Percentiles rank a stretch among this genome's conserved stretches.
Conservation (phyloP, 2,797 vertebrate species). For the Malacoctenus gilli region DNA sequence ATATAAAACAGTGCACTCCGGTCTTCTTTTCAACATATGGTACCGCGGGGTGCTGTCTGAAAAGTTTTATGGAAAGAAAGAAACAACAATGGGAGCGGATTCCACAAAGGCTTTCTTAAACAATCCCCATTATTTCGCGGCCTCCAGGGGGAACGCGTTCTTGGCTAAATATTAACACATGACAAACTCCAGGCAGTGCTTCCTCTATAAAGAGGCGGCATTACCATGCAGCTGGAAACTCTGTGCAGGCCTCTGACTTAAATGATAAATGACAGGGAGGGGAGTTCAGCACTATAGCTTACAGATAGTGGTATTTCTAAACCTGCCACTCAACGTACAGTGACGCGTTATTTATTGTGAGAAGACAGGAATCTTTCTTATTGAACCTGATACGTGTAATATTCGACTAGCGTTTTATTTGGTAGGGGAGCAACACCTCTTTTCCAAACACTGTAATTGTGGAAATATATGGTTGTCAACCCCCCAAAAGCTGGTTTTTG, state of each 20-base stretch:
- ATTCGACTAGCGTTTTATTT: neutral
- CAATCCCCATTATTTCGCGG: slow-evolving; percentile 40
- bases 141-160: slow-evolving; percentile 26
- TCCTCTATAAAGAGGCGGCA: slow-evolving; percentile 43
- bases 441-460: slow-evolving; percentile 6
- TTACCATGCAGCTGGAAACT: slow-evolving; percentile 27
- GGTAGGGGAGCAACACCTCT: neutral
- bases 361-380: neutral
- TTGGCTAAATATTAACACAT: slow-evolving; percentile 69
- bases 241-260: slow-evolving; percentile 7
- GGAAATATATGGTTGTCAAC: slow-evolving; percentile 19
- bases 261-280: slow-evolving; percentile 10
- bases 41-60: slow-evolving; percentile 34
- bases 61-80: slow-evolving; percentile 34
- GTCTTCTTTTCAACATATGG: slow-evolving; percentile 26
- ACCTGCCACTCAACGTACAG: neutral
- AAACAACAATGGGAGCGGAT: slow-evolving; percentile 40
- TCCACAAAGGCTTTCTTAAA: slow-evolving; percentile 45
- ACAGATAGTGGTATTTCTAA: slow-evolving; percentile 12
- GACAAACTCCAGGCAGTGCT: slow-evolving; percentile 43
- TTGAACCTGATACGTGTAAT: neutral
- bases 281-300: neutral
- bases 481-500: slow-evolving; percentile 2
- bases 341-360: neutral
- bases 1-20: slow-evolving; percentile 17